A percentile compares a stretch with the other conserved stretches of the same genome.
Evolutionary conservation across 30 jellyfish, hydroid and myxozoan species (phyloP).

Genomic region (Mastigias papua): DNA sequence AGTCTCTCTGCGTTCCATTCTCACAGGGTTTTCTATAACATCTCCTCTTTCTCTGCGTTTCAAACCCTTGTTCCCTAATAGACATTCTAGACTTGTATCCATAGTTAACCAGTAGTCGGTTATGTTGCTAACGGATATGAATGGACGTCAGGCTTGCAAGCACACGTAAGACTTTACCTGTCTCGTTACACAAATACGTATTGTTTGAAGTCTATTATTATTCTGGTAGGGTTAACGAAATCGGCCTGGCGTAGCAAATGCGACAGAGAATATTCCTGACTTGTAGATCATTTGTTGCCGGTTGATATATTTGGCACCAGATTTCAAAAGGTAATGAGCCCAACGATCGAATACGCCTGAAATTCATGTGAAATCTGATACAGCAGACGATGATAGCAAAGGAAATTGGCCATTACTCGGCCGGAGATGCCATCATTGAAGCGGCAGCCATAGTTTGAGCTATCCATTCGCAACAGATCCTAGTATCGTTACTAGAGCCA

Average conservation of each 20-base stretch:
- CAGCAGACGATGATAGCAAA: neutral
- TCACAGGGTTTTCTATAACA: too few relatives aligned
- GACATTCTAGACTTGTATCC: neutral
- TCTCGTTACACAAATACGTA: constrained; percentile 27
- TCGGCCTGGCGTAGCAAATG: constrained; percentile 32
- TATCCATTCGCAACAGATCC: too few relatives aligned
- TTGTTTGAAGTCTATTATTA: constrained; percentile 16
- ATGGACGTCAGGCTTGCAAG: neutral
- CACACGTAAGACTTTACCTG: constrained; percentile 31
- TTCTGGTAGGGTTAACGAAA: neutral
- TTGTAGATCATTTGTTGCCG: neutral
- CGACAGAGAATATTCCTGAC: neutral
- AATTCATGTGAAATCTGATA: neutral
- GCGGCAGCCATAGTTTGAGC: too few relatives aligned
- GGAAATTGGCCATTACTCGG: neutral
- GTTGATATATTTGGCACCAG: neutral
- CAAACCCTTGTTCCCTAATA: too few relatives aligned
- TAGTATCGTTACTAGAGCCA: too few relatives aligned
- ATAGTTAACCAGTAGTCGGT: neutral
- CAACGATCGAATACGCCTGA: too few relatives aligned
- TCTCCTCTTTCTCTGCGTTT: too few relatives aligned
- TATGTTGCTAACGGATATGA: constrained; percentile 41
- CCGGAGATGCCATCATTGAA: neutral
- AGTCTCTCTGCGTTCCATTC: too few relatives aligned
- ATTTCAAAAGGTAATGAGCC: too few relatives aligned